These are phyloP conservation scores for Drosophila mauritiana DNA, from an alignment of 1,140 invertebrate genomes.

Conservation along the genomic window DNA sequence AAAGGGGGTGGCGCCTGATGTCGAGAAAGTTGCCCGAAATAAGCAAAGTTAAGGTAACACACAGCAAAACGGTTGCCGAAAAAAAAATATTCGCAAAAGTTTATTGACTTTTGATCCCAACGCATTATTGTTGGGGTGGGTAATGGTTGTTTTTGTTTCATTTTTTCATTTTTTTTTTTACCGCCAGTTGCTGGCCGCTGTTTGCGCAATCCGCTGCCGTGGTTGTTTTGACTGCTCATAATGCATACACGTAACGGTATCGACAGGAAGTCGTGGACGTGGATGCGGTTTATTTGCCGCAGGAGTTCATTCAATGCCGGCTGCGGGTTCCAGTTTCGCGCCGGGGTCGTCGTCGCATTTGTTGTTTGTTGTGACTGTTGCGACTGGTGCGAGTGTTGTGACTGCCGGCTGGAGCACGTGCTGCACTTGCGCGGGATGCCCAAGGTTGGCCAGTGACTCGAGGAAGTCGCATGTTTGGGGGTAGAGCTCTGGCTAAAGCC, in stretches of 20 bases:
- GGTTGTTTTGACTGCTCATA: constrained; percentile 51
- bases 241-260: constrained; percentile 76
- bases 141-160: constrained; percentile 63
- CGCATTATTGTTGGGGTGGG: constrained; percentile 81
- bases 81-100: constrained; percentile 67
- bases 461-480: constrained; percentile 15
- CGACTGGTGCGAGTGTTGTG: no score
- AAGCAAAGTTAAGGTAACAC: constrained; percentile 22
- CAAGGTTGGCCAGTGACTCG: constrained; percentile 37
- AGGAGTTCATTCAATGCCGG: constrained; percentile 68
- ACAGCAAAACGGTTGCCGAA: constrained; percentile 9
- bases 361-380: constrained; percentile 3
- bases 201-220: constrained; percentile 12
- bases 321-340: constrained; percentile 46
- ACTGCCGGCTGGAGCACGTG: constrained; percentile 41
- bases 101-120: constrained; percentile 84
- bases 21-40: constrained; percentile 67
- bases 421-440: constrained; percentile 25
- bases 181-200: not conserved
- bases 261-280: constrained; percentile 65
- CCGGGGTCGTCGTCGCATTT: constrained; percentile 52
- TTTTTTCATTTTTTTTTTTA: constrained; percentile 4
- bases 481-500: not conserved
- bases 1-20: constrained; percentile 23
- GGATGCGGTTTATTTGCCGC: constrained; percentile 23